Conservation (phyloP, 1,140 invertebrate genomes). For the Epicauta chinensis region DNA sequence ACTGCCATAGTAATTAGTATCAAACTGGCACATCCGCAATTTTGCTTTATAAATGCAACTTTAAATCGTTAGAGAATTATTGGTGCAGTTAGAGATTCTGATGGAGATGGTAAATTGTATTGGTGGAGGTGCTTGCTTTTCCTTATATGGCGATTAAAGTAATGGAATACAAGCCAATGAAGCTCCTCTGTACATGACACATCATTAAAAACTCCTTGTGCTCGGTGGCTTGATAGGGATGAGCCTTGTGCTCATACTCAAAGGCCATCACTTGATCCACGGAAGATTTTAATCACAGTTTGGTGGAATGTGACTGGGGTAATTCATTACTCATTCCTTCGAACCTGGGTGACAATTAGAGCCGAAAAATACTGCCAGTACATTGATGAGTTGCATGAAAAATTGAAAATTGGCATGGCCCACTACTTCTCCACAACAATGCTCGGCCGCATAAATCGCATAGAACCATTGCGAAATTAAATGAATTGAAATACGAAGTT, state of each 20-base stretch:
- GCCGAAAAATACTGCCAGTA: neutral
- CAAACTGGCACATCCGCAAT: no score
- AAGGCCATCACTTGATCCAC: neutral
- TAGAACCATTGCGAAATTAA: neutral
- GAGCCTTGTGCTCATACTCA: neutral
- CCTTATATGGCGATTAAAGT: no score
- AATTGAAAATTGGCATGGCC: neutral
- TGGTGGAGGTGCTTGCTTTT: no score
- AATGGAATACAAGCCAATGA: no score
- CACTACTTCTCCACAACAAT: neutral
- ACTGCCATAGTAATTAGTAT: no score
- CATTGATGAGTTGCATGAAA: neutral
- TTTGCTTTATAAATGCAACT: no score
- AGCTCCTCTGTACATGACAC: no score
- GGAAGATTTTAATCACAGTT: neutral
- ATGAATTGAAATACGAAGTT: neutral
- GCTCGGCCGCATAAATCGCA: neutral
- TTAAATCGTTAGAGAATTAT: no score
- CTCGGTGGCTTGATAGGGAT: neutral
- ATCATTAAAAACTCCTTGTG: no score
- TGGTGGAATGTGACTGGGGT: conserved; percentile 1
- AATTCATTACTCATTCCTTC: conserved; percentile 1
- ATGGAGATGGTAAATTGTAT: no score
- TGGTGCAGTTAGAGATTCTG: no score
- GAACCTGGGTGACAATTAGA: neutral